phyloP scores from a whole-genome alignment of 2,888 invertebrate genomes.

The Eristalis pertinax region DNA sequence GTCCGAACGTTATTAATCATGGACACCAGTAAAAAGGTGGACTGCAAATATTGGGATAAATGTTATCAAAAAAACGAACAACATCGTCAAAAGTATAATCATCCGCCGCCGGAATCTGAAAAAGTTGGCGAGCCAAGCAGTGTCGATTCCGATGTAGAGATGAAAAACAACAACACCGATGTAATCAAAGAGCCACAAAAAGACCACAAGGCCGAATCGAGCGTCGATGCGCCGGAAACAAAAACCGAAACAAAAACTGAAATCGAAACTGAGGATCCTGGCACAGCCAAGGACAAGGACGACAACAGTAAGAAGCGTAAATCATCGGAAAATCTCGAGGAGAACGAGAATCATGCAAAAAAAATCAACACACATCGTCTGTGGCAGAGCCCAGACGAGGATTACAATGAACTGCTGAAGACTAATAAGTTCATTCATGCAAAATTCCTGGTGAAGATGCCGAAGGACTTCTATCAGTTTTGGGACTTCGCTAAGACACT shows the following conservation, averaged over 20 bases:
- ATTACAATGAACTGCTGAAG: constrained; percentile 81
- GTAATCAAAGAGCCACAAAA: neutral
- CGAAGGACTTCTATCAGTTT: constrained; percentile 93
- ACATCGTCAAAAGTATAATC: constrained; percentile 89
- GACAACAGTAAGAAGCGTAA: constrained; percentile 32
- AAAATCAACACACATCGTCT: constrained; percentile 16
- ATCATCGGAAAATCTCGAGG: constrained; percentile 20
- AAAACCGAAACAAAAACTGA: neutral
- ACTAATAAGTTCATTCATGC: constrained; percentile 85
- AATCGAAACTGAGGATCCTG: neutral
- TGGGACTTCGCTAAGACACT: constrained; percentile 88
- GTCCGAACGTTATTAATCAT: constrained; percentile 4
- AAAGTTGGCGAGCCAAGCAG: constrained; percentile 36
- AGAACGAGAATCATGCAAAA: constrained; percentile 9
- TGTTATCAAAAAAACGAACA: constrained; percentile 92
- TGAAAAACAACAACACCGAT: constrained; percentile 1
- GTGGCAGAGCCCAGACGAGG: constrained; percentile 68
- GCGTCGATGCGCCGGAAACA: neutral
- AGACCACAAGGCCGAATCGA: neutral
- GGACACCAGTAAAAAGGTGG: constrained; percentile 81
- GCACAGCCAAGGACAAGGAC: neutral
- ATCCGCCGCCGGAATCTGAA: constrained; percentile 82
- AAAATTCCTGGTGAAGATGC: constrained; percentile 92
- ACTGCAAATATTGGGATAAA: constrained; percentile 89
- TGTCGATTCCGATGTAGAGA: neutral